These are phyloP conservation scores for Orthonychiurus folsomi DNA, from an alignment of 2,888 invertebrate species.

Conservation along the genomic window DNA sequence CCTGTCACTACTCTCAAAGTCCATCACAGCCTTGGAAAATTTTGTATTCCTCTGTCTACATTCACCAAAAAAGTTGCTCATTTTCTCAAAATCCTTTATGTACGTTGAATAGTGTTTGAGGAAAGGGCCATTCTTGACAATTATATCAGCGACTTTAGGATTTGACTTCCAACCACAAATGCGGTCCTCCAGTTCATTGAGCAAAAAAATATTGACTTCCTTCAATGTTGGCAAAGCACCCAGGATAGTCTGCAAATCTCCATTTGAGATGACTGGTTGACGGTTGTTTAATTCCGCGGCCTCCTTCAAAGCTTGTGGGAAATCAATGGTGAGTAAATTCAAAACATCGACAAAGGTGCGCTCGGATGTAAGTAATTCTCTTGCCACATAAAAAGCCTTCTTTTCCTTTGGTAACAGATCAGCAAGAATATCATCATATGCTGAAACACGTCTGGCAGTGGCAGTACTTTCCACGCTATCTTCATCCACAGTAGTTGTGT, in stretches of 20 bases:
- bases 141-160: conserved; percentile 50
- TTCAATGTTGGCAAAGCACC: conserved; percentile 50
- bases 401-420: conserved; percentile 39
- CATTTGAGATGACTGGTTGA: conserved; percentile 45
- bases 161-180: conserved; percentile 47
- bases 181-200: conserved; percentile 48
- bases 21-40: conserved; percentile 47
- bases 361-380: conserved; percentile 52
- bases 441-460: too few species aligned
- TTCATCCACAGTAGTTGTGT: neutral
- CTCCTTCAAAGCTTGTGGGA: conserved; percentile 45
- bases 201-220: conserved; percentile 49
- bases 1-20: conserved; percentile 44
- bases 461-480: conserved; percentile 14
- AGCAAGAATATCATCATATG: conserved; percentile 33
- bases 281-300: conserved; percentile 40
- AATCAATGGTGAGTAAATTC: conserved; percentile 49
- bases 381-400: conserved; percentile 49
- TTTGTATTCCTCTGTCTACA: conserved; percentile 47
- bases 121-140: conserved; percentile 53
- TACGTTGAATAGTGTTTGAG: conserved; percentile 52
- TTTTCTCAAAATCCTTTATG: conserved; percentile 50
- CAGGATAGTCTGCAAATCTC: conserved; percentile 48
- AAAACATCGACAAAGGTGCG: conserved; percentile 51
- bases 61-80: conserved; percentile 48